Evolutionary conservation across 2,888 invertebrate genomes (phyloP).

Genomic region (Petrolisthes manimaculis): DNA sequence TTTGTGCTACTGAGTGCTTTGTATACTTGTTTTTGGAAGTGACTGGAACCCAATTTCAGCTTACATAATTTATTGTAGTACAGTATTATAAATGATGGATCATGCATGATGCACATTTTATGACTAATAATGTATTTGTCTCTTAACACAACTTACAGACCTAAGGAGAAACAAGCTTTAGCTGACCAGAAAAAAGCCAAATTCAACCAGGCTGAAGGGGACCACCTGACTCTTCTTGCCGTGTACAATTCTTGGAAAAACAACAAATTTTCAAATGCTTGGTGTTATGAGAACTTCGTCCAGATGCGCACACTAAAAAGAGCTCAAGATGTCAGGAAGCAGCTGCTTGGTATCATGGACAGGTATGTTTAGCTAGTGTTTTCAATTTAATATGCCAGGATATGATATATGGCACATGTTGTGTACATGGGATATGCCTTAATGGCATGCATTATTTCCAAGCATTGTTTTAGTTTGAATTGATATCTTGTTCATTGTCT

Average conservation of each 20-base stretch:
- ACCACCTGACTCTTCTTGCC: conserved; percentile 95
- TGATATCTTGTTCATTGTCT: too few relatives aligned
- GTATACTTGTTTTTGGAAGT: too few relatives aligned
- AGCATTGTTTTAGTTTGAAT: too few relatives aligned
- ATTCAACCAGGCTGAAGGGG: conserved; percentile 98
- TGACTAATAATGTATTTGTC: background rate
- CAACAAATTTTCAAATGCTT: conserved; percentile 98
- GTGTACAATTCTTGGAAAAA: conserved; percentile 99
- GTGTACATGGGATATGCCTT: too few relatives aligned
- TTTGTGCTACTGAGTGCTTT: too few relatives aligned
- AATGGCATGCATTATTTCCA: too few relatives aligned
- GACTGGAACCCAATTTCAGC: too few relatives aligned
- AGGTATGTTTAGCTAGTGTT: conserved; percentile 73
- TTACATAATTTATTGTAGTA: background rate
- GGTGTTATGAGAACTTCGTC: conserved; percentile 99
- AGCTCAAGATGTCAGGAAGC: conserved; percentile 98
- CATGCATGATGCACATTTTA: background rate
- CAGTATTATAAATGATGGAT: background rate
- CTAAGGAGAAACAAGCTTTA: conserved; percentile 94
- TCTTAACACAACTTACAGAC: conserved; percentile 72
- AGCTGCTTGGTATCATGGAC: conserved; percentile 97
- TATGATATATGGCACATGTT: too few relatives aligned
- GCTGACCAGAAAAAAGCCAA: conserved; percentile 99
- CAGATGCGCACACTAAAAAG: conserved; percentile 96
- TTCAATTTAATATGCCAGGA: too few relatives aligned